Evolutionary conservation across 2,888 invertebrate species (phyloP).

Genomic region (Oscheius sp.): DNA sequence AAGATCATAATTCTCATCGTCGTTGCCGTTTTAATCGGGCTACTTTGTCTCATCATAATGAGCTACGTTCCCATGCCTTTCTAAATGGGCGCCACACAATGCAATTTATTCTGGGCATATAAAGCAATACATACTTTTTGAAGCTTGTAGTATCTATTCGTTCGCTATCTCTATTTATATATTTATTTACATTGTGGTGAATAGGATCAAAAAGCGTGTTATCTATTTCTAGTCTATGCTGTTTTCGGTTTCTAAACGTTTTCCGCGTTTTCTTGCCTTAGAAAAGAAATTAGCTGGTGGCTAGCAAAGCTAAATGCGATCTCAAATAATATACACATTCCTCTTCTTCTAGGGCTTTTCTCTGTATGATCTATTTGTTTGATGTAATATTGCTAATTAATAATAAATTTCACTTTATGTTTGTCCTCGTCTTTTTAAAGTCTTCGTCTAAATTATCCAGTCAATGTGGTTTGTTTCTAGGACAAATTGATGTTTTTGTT

Average conservation of each 20-base stretch:
- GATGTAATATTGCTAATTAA: slow-evolving; percentile 30
- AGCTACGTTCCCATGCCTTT: slow-evolving; percentile 59
- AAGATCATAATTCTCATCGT: slow-evolving; percentile 93
- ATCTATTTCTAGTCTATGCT: not conserved
- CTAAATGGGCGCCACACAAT: slow-evolving; percentile 31
- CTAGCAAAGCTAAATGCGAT: not conserved
- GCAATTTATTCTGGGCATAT: not conserved
- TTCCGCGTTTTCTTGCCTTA: slow-evolving; percentile 30
- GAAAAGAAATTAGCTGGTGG: not conserved
- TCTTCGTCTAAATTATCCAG: not conserved
- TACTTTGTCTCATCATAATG: slow-evolving; percentile 76
- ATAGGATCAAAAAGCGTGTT: slow-evolving; percentile 37
- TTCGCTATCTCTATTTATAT: not conserved
- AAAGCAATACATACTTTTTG: slow-evolving; percentile 15
- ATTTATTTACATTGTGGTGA: slow-evolving; percentile 12
- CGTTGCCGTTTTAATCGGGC: slow-evolving; percentile 84
- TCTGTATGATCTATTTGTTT: slow-evolving; percentile 13
- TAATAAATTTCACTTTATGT: slow-evolving; percentile 20
- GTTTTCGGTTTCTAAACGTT: not conserved
- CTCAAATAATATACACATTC: slow-evolving; percentile 2
- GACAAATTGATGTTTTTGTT: not conserved
- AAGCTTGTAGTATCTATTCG: slow-evolving; percentile 2
- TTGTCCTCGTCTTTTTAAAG: slow-evolving; percentile 13
- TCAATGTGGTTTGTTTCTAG: not conserved
- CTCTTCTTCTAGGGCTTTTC: slow-evolving; percentile 18